Conservation (phyloP, 2,797 vertebrate genomes). For the Poecilia picta region DNA sequence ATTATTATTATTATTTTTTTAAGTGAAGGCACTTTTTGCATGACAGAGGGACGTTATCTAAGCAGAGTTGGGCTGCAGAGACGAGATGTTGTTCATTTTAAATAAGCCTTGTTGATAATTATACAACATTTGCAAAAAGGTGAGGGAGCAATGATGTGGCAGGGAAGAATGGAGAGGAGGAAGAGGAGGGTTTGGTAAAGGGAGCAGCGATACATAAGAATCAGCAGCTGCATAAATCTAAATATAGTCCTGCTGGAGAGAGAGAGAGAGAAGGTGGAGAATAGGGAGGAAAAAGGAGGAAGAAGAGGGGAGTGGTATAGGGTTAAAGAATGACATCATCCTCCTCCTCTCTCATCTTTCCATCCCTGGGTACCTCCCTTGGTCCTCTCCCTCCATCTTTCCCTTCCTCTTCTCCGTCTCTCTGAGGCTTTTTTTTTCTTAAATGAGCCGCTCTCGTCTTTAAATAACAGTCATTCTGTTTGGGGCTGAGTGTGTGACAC, state of each 20-base stretch:
- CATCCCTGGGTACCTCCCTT: conserved; percentile 55
- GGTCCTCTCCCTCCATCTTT: conserved; percentile 41
- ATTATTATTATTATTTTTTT: neutral
- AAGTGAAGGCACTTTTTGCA: neutral
- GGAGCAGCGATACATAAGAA: conserved; percentile 40
- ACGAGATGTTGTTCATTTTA: neutral
- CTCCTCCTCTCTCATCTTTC: conserved; percentile 56
- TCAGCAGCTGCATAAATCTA: conserved; percentile 64
- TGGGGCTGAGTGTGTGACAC: conserved; percentile 50
- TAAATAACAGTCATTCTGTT: conserved; percentile 84
- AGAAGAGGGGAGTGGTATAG: conserved; percentile 50
- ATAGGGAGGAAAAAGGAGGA: conserved; percentile 56
- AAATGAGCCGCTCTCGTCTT: conserved; percentile 82
- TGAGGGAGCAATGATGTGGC: conserved; percentile 28
- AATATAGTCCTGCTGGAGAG: conserved; percentile 67
- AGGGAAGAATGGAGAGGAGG: conserved; percentile 28
- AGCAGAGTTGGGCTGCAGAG: neutral
- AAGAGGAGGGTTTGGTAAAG: conserved; percentile 34
- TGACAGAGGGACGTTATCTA: neutral
- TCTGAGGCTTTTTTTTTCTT: conserved; percentile 31
- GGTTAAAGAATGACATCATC: conserved; percentile 80
- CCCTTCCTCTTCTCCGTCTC: conserved; percentile 48
- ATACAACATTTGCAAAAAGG: neutral
- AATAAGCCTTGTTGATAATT: neutral
- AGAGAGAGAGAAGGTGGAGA: conserved; percentile 32